Evolutionary conservation across 2,888 invertebrate species (phyloP).

Genomic region (Bhutanitis thaidina): DNA sequence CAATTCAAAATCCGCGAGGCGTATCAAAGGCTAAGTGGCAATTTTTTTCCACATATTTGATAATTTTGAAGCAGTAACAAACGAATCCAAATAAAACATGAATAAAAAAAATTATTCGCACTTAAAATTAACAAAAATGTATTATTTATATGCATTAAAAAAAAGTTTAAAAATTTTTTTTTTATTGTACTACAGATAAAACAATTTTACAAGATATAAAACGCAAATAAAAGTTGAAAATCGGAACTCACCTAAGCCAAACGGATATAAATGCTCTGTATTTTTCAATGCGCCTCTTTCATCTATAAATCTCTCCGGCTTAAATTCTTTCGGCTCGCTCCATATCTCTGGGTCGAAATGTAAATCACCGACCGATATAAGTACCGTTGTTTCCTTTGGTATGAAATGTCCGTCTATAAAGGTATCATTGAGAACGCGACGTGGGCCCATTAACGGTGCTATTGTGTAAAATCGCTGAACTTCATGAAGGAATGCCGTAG

Average conservation of each 20-base stretch:
- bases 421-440: constrained; percentile 54
- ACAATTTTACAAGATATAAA: too few species aligned
- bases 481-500: constrained; percentile 78
- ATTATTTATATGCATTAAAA: too few species aligned
- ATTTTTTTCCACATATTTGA: too few species aligned
- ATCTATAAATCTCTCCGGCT: constrained; percentile 82
- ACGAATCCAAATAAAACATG: too few species aligned
- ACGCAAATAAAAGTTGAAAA: neutral
- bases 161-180: too few species aligned
- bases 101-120: too few species aligned
- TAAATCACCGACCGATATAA: constrained; percentile 75
- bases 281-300: constrained; percentile 69
- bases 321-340: constrained; percentile 79
- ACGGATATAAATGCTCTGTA: constrained; percentile 80
- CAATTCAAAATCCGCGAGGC: too few species aligned
- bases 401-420: constrained; percentile 60
- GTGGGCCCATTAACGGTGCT: constrained; percentile 77
- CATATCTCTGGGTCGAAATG: constrained; percentile 75
- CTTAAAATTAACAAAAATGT: too few species aligned
- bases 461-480: constrained; percentile 77
- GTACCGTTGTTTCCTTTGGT: constrained; percentile 74
- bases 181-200: too few species aligned
- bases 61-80: too few species aligned
- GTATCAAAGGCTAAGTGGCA: too few species aligned
- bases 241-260: constrained; percentile 81